Percentiles rank a stretch among this genome's conserved stretches.
Conservation (phyloP, 2,888 invertebrate species). For the Brassicogethes aeneus region DNA sequence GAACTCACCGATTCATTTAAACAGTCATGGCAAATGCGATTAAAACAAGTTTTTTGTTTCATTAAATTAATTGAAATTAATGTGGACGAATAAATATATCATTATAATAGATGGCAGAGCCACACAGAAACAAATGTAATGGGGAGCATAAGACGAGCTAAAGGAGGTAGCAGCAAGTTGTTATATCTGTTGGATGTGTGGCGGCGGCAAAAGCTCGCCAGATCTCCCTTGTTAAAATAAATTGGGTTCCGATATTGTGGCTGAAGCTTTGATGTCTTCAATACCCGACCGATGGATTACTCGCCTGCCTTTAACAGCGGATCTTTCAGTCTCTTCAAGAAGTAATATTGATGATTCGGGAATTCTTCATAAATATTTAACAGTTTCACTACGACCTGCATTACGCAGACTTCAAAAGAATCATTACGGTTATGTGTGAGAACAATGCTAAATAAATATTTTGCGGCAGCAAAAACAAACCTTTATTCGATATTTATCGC, state of each 20-base stretch:
- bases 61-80: too few relatives aligned
- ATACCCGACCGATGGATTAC: slow-evolving; percentile 2
- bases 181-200: slow-evolving; percentile 8
- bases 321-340: not conserved
- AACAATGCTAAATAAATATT: too few relatives aligned
- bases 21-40: too few relatives aligned
- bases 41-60: too few relatives aligned
- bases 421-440: not conserved
- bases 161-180: slow-evolving; percentile 5
- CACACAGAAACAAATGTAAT: not conserved
- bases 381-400: not conserved
- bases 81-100: too few relatives aligned
- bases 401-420: not conserved
- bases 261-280: slow-evolving; percentile 3
- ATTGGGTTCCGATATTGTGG: slow-evolving; percentile 5
- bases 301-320: not conserved
- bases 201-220: too few relatives aligned
- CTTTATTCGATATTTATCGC: too few relatives aligned
- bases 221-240: slow-evolving; percentile 6
- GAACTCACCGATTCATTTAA: too few relatives aligned
- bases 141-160: not conserved
- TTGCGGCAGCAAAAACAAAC: too few relatives aligned
- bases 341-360: slow-evolving; percentile 2
- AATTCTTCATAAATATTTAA: slow-evolving; percentile 1
- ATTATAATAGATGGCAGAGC: too few relatives aligned